Evolutionary conservation across 2,113 vertebrate genomes (phyloP).

Genomic region (Macroglossus sobrinus): DNA sequence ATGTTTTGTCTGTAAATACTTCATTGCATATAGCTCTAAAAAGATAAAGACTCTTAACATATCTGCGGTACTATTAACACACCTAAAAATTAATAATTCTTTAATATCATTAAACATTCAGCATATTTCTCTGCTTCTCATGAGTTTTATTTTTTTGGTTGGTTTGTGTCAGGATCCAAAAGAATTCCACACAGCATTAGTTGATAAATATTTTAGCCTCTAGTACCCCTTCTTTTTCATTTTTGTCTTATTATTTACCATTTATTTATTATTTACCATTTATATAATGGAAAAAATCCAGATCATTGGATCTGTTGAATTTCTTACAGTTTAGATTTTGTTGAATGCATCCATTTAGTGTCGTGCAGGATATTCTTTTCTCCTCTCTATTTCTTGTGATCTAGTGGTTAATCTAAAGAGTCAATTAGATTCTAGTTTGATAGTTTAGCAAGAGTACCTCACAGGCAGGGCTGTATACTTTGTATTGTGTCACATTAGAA

Average conservation of each 20-base stretch:
- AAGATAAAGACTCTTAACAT: not conserved
- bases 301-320: not conserved
- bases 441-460: not conserved
- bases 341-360: not conserved
- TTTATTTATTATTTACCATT: not conserved
- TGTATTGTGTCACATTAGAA: not conserved
- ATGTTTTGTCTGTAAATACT: not conserved
- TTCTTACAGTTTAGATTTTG: constrained; percentile 19
- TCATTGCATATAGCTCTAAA: not conserved
- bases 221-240: not conserved
- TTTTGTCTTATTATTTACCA: not conserved
- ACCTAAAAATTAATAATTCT: not conserved
- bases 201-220: not conserved
- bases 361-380: not conserved
- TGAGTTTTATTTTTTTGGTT: not conserved
- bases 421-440: constrained; percentile 12
- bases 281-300: not conserved
- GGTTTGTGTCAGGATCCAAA: not conserved
- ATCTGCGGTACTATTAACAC: not conserved
- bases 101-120: not conserved
- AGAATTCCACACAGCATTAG: not conserved
- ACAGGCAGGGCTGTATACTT: not conserved
- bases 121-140: not conserved
- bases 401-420: not conserved
- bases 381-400: constrained; percentile 1